Conservation (phyloP, 2,113 vertebrate genomes). For the Anguilla rostrata region DNA sequence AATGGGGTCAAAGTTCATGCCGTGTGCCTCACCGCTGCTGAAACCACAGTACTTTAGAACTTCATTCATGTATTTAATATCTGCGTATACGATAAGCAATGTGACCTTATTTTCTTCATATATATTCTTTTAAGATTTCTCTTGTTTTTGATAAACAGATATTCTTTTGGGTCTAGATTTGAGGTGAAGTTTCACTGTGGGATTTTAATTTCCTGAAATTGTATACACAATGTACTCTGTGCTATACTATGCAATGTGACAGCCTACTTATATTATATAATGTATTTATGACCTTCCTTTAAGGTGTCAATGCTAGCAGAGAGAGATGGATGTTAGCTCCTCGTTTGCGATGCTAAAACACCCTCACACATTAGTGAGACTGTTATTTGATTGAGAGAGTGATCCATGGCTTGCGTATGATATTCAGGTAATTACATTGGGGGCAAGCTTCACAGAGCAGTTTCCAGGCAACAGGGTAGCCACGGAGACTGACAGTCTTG, state of each 20-base stretch:
- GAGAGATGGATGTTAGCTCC: background rate
- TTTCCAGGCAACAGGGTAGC: conserved; percentile 59
- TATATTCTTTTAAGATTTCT: background rate
- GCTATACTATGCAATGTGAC: background rate
- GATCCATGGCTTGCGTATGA: conserved; percentile 46
- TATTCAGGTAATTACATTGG: conserved; percentile 54
- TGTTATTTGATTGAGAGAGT: conserved; percentile 10
- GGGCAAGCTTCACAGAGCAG: conserved; percentile 53
- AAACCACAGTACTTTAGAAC: background rate
- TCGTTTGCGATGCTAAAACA: background rate
- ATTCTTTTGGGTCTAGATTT: background rate
- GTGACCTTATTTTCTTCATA: background rate
- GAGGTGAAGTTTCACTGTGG: background rate
- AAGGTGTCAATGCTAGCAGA: background rate
- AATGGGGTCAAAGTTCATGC: conserved; percentile 11
- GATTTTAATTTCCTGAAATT: background rate
- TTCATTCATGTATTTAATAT: background rate
- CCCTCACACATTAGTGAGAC: background rate
- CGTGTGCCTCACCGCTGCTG: background rate
- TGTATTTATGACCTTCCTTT: conserved; percentile 5
- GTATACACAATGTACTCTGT: background rate
- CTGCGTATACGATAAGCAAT: background rate
- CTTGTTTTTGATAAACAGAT: background rate
- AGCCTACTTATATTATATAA: too few relatives aligned
- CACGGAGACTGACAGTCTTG: conserved; percentile 50